Base-by-base conservation (phyloP, 2,888 invertebrate genomes). In the Dasypogon diadema region DNA sequence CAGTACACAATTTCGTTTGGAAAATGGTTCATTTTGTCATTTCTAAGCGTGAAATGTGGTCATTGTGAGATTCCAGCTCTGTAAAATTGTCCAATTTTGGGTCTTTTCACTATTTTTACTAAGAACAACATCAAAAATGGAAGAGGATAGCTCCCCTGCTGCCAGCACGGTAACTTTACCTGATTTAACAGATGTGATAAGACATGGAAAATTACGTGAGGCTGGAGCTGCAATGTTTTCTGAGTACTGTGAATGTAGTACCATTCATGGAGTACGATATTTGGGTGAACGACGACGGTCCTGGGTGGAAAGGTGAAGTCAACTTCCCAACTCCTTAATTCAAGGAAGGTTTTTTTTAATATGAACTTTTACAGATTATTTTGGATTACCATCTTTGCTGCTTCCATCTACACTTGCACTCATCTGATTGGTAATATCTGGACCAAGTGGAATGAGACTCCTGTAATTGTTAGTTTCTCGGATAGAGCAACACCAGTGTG, bases 381-480 rank as follows among this genome's bases (percentile, higher is more conserved):
- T 70, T 92, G 92, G 92, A 81, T 89, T 2, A 84, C 88, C 24
- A 87, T 90, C 80, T 88, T 89, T 76, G 82, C 87, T 2, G 86
- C 89, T 55, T 91, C 90, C 22, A 88, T 92, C 4, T 87, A 89
- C 22, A 87, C 89, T 18, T 91, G 91, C 79, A 83, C 88, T 16
- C 87, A 85, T 46, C 83, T 91, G 2, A 91, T 91, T 58, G 83
- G 85, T 74, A 89, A 89, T 82, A 89, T 90, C 5, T 92, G 90
- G 87, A 86, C 87, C 73, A 92, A 92, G 82, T 92, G 92, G 92
- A 87, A 89, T 72, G 88, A 88, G 77, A 90, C 89, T 76, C 92
- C 92, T 0, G 91, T 92, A 1, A 91, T 92, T 74, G 92, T 92
- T 1, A 92, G 91, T 81, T 92, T 92, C 82, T 91, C 92, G 0